phyloP scores from a whole-genome alignment of 2,888 invertebrate genomes.

The Athrips mouffetella region DNA sequence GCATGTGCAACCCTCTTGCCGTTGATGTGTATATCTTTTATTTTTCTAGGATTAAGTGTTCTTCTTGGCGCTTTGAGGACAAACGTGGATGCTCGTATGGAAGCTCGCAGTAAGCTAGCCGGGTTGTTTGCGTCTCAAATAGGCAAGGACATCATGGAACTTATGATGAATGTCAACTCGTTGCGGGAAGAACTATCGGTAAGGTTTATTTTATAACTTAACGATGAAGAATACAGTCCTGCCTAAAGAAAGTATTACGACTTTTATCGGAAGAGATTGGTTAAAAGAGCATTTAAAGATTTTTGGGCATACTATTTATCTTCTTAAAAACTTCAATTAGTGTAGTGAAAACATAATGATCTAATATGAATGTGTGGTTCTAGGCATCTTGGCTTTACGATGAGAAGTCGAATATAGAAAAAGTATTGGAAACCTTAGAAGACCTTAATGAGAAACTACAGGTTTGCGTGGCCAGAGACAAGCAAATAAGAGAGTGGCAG shows the following conservation, averaged over 20 bases:
- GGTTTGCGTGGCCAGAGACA: constrained; percentile 82
- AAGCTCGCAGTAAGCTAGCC: constrained; percentile 83
- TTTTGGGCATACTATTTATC: too few relatives aligned
- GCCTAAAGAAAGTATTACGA: not conserved
- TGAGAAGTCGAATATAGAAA: constrained; percentile 82
- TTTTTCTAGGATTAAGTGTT: constrained; percentile 75
- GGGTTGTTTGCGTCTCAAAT: constrained; percentile 84
- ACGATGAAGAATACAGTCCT: too few relatives aligned
- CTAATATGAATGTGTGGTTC: not conserved
- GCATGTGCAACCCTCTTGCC: too few relatives aligned
- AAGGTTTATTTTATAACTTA: constrained; percentile 30
- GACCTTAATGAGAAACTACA: constrained; percentile 81
- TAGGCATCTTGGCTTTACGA: constrained; percentile 88
- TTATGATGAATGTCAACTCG: constrained; percentile 85
- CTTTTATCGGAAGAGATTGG: too few relatives aligned
- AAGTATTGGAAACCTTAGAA: constrained; percentile 81
- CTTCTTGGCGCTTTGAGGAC: constrained; percentile 81
- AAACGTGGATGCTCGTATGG: constrained; percentile 83
- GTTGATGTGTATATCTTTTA: not conserved
- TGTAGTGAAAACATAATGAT: not conserved
- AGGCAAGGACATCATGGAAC: constrained; percentile 85
- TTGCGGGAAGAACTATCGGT: constrained; percentile 86
- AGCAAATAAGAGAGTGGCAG: constrained; percentile 88
- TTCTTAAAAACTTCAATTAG: too few relatives aligned
- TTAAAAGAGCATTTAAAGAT: too few relatives aligned